Base-by-base conservation (phyloP, 1,140 invertebrate genomes). In the Drosophila bipectinata region DNA sequence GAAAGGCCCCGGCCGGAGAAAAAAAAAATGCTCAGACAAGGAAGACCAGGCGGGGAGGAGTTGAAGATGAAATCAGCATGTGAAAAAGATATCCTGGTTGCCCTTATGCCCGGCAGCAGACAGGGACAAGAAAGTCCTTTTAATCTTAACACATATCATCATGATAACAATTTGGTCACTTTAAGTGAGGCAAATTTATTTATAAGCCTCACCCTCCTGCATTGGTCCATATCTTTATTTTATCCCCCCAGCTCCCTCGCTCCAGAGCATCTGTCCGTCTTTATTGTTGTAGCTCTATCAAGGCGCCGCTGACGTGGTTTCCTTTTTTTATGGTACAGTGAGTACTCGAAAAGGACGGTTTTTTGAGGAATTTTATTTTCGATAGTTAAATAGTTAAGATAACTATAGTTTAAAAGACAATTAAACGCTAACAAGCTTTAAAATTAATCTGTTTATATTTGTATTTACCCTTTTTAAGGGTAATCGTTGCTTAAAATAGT, bases 161-260 rank as follows among this genome's bases (percentile, higher is more conserved):
- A 77, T 91, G 90, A 91, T 90, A 91, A 90, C 90, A 91, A 91
- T 91, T 91, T 91, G 90, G 85, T 90, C 90, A 91, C 90, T 91
- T 90, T 84, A 90, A 91, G 90, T 91, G 90, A 90, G 84, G 85
- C 85, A 91, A 91, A 91, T 91, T 91, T 91, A 91, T 91, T 91
- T 91, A 84, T 84, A 91, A 90, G 79, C 82, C 72, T 69, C 83
- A 77, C 44, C 58, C 28, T 44, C 39, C 39, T 14, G 2, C 32
- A 12, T 18, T n/a, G 21, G 14, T 8, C 32, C 48, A 32, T 26
- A 21, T 48, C 48, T 15, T 47, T 47, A 47, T 47, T 18, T 21
- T 24, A 14, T 12, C 14, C 9, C 52, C 10, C 26, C 45, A 28
- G 26, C 26, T 14, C 18, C 15, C 9, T 12, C 52, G 8, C 7